Conservation (phyloP, 2,113 vertebrate species). For the Diadophis punctatus region DNA sequence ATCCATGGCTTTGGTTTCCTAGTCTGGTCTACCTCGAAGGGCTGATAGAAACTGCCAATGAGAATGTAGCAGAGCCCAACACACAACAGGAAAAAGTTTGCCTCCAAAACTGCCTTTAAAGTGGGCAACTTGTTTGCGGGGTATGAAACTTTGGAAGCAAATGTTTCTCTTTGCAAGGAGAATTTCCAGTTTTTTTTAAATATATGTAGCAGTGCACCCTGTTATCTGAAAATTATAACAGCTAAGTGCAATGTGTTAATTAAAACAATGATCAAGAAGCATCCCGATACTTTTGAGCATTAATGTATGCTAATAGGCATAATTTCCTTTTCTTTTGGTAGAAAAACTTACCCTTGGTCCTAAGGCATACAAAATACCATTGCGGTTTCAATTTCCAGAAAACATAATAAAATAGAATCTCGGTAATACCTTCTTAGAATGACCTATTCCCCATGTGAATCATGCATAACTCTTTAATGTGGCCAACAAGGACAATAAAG, state of each 20-base stretch:
- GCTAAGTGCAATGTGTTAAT: neutral
- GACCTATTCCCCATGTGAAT: neutral
- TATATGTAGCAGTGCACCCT: neutral
- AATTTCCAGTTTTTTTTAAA: neutral
- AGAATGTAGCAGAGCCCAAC: neutral
- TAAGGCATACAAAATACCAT: neutral
- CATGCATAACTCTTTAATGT: slow-evolving; percentile 3
- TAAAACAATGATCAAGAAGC: neutral
- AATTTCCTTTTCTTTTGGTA: neutral
- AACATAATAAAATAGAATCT: neutral
- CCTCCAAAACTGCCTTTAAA: neutral
- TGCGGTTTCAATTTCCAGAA: neutral
- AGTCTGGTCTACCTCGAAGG: neutral
- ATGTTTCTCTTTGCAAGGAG: neutral
- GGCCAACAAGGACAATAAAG: neutral
- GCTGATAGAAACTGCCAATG: neutral
- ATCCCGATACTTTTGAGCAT: neutral
- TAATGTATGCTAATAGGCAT: neutral
- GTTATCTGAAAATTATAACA: neutral
- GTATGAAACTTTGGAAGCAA: neutral
- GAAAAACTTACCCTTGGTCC: neutral
- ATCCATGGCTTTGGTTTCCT: neutral
- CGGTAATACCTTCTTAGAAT: neutral
- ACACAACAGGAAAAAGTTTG: neutral
- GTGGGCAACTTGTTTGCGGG: neutral